Base-by-base conservation (phyloP, 64 coral and sea anemone species). In the Montipora cactus region DNA sequence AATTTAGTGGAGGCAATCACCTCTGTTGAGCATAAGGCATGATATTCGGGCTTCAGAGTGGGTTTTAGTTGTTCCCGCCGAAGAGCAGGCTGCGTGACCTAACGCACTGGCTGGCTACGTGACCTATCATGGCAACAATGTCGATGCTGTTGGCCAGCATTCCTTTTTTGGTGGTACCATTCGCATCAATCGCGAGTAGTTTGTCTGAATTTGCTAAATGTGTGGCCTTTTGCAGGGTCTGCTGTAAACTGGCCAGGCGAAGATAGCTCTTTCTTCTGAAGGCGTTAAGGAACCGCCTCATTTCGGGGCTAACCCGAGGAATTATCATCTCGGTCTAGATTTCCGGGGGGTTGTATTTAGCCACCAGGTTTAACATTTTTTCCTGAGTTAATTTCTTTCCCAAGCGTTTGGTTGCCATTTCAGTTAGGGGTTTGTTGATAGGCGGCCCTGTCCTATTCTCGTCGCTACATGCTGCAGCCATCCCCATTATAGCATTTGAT, bases 61-160 rank as follows among this genome's bases (percentile, higher is more conserved):
- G 67, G 87, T 62, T 89, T 89, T 4, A 89, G 19, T 73, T 89
- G 87, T 59, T 76, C 87, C 72, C 72, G 28, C 71, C 87, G 5
- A 19, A 78, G 20, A 62, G 12, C 57, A 14, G 53, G 78, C 28
- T 37, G 28, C 28, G 28, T 1, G 28, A 37, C 28, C 28, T 23
- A 89, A 45, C 10, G 78, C 87, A 37, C 70, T 74, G 5, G 28
- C 28, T 37, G 28, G 70, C 70, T 4, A 19, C 70, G 7, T 74
- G 70, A 10, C 52, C 52, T 55, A 55, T 0, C 9, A 55, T 7
- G 52, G 52, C 52, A 5, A 55, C 52, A 55, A 10, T 10, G 9
- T 55, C 52, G 9, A 55, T 0, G 6, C 52, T 55, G 52, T 55
- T 55, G 6, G 52, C 25, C 5, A 37, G 70, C 0, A 66, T 12